A percentile compares a stretch with the other conserved stretches of the same genome.
Conservation (phyloP, 2,797 vertebrate species). For the Sarcoramphus papa region DNA sequence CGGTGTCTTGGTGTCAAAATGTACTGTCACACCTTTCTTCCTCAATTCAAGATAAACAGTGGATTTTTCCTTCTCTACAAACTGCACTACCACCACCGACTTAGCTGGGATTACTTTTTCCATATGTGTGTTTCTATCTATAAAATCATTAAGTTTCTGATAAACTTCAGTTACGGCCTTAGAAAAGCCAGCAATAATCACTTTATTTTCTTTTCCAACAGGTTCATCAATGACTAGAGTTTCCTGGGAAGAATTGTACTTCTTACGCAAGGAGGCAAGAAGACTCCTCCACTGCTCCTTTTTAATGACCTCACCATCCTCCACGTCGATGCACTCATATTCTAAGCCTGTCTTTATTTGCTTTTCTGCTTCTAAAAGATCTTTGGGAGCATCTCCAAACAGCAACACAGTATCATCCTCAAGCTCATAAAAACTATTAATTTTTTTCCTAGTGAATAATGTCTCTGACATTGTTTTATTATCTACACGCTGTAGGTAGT, state of each 20-base stretch:
- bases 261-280: slow-evolving; percentile 20
- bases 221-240: slow-evolving; percentile 51
- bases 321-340: slow-evolving; percentile 51
- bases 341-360: slow-evolving; percentile 64
- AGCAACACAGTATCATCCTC: slow-evolving; percentile 64
- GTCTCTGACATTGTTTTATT: slow-evolving; percentile 64
- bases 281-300: slow-evolving; percentile 71
- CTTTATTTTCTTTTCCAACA: not conserved
- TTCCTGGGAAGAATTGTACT: slow-evolving; percentile 52
- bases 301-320: slow-evolving; percentile 66
- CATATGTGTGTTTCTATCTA: slow-evolving; percentile 65
- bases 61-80: slow-evolving; percentile 70
- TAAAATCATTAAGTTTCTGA: slow-evolving; percentile 67
- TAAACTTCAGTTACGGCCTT: slow-evolving; percentile 68
- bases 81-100: slow-evolving; percentile 64
- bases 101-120: slow-evolving; percentile 60
- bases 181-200: slow-evolving; percentile 75
- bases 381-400: slow-evolving; percentile 48
- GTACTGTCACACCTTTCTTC: slow-evolving; percentile 47
- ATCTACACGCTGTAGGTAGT: slow-evolving; percentile 73
- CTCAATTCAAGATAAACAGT: slow-evolving; percentile 30
- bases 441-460: slow-evolving; percentile 76
- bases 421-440: slow-evolving; percentile 72
- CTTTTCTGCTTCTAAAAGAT: slow-evolving; percentile 72
- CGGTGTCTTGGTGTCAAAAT: slow-evolving; percentile 32